phyloP scores from a whole-genome alignment of 30 jellyfish, hydroid and myxozoan species.

The Cassiopea andromeda region DNA sequence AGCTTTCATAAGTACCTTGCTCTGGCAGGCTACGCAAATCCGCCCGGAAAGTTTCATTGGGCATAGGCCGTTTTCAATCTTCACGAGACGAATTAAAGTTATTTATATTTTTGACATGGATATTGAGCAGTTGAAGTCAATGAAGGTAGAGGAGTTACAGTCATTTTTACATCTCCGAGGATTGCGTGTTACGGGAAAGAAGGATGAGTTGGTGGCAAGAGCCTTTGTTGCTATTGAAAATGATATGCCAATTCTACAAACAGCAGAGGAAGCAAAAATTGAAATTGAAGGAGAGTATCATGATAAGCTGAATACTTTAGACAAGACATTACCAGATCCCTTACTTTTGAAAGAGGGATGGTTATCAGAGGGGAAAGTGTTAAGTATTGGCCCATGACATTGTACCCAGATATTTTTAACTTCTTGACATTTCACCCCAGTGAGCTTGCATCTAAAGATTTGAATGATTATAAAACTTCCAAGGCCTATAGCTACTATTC shows the following conservation, averaged over 20 bases:
- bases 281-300: background rate
- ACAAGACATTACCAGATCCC: conserved; percentile 38
- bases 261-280: background rate
- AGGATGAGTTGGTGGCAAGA: background rate
- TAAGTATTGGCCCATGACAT: conserved; percentile 42
- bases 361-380: conserved; percentile 51
- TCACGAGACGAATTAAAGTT: too few species aligned
- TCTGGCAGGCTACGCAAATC: too few species aligned
- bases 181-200: too few species aligned
- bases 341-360: conserved; percentile 22
- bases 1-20: too few species aligned
- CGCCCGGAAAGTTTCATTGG: too few species aligned
- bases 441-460: conserved; percentile 31
- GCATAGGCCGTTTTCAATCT: too few species aligned
- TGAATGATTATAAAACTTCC: conserved; percentile 45
- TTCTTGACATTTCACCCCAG: conserved; percentile 23
- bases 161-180: too few species aligned
- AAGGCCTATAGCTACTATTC: conserved; percentile 32
- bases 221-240: background rate
- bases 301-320: background rate
- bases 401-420: conserved; percentile 30
- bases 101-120: too few species aligned
- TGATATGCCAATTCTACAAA: background rate
- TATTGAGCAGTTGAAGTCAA: too few species aligned
- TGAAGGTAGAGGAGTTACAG: too few species aligned